Base-by-base conservation (phyloP, 2,888 invertebrate species). In the Metalampra italica region DNA sequence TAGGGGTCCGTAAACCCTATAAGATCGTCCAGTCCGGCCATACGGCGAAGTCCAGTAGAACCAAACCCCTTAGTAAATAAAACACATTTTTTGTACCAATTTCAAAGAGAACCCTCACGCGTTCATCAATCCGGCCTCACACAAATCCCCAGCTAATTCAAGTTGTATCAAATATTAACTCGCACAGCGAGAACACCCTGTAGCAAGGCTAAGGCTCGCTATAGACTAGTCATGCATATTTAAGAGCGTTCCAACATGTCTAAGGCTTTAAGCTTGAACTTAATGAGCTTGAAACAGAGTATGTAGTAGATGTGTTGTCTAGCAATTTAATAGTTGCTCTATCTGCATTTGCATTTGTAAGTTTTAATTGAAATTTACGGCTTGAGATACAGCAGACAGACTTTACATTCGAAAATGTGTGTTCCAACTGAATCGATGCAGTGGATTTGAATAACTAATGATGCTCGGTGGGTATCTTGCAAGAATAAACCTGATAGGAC, bases 241-340 rank as follows among this genome's bases (percentile, higher is more conserved):
- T 72, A 75, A 78, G 61, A 62, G 66, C 61, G 61, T 57, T 54
- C 59, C 65, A 63, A 75, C 78, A 68, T 71, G 71, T 65, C 61
- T 78, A 75, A 74, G 77, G 78, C 69, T 80, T 78, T 78, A 78
- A 78, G 73, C 72, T 61, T 53, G 50, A 53, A 57, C 66, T 65
- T 78, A 78, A 80, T 78, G 72, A 76, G 75, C 71, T 70, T 70
- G 68, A 56, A 49, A 50, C 46, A 45, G 46, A 34, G 41, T 52
- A 22, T 45, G 45, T 48, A 36, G 7, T 32, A 47, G 43, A 48
- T 43, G 46, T 52, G 47, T 29, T 30, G 29, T 14, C 7, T 22
- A 9, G 32, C 32, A 32, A 50, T 49, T 56, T 51, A 50, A 56
- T 53, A 52, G 50, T 43, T 48, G 43, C 14, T 42, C 15, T 12